A percentile compares a stretch with the other conserved stretches of the same genome.
phyloP scores from a whole-genome alignment of 1,140 invertebrate genomes.

The Sminthurides bifidus region DNA sequence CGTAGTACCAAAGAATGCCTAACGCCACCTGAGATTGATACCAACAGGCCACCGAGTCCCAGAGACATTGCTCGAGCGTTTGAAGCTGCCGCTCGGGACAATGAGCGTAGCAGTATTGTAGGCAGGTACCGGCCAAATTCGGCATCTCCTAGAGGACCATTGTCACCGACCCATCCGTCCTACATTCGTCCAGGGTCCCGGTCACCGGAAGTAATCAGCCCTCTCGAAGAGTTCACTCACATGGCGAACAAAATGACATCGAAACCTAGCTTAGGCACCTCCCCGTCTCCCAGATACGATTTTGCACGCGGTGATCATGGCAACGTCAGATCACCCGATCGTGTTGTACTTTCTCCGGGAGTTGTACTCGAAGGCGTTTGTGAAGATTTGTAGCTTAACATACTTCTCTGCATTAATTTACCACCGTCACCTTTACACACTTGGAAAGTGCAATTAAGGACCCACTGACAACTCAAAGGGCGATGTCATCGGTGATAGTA shows the following conservation, averaged over 20 bases:
- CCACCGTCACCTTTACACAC: too few relatives aligned
- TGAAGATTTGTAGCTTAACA: conserved; percentile 13
- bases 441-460: too few relatives aligned
- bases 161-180: neutral
- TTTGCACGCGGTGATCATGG: too few relatives aligned
- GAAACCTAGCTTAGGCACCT: too few relatives aligned
- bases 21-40: conserved; percentile 8
- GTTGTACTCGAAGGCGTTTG: conserved; percentile 2
- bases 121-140: conserved; percentile 1
- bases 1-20: too few relatives aligned
- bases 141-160: neutral
- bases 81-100: conserved; percentile 12
- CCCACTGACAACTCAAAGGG: too few relatives aligned
- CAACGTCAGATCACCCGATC: neutral
- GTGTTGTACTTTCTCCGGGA: neutral
- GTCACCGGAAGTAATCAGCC: conserved; percentile 10
- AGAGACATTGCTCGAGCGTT: conserved; percentile 13
- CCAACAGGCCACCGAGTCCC: conserved; percentile 12
- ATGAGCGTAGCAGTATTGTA: neutral
- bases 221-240: conserved; percentile 14
- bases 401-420: too few relatives aligned
- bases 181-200: neutral
- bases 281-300: too few relatives aligned
- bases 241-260: conserved; percentile 15
- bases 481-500: too few relatives aligned